Evolutionary conservation across 92 coral and sea anemone species (phyloP).

Genomic region (Virgularia gustaviana): DNA sequence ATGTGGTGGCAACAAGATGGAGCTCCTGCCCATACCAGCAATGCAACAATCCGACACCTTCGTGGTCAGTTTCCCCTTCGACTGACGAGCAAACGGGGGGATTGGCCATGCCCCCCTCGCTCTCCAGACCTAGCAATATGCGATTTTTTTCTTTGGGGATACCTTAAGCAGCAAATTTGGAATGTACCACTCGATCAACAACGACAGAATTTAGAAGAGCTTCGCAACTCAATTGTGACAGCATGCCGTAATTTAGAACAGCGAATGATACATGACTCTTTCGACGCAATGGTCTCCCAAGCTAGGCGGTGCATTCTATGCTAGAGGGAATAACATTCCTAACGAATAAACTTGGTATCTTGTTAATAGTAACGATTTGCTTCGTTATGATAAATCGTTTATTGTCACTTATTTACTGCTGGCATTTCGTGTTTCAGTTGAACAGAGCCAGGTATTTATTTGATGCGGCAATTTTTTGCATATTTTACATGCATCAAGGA

Average conservation of each 20-base stretch:
- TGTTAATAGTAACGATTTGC: too few relatives aligned
- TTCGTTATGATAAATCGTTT: too few relatives aligned
- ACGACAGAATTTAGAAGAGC: too few relatives aligned
- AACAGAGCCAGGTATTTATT: too few relatives aligned
- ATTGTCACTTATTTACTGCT: too few relatives aligned
- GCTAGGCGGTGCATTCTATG: background rate
- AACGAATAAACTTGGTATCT: background rate
- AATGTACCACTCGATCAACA: background rate
- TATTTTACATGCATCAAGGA: too few relatives aligned
- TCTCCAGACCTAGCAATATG: background rate
- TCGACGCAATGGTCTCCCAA: background rate
- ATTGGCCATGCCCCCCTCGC: background rate
- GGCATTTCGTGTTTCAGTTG: too few relatives aligned
- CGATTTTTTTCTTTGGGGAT: too few relatives aligned
- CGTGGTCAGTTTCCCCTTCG: background rate
- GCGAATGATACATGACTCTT: background rate
- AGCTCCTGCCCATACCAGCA: background rate
- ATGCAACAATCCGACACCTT: background rate
- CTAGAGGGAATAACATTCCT: background rate
- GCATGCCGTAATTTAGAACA: conserved; percentile 2
- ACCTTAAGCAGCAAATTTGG: background rate
- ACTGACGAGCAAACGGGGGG: background rate
- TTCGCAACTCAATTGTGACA: background rate
- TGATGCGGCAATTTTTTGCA: too few relatives aligned
- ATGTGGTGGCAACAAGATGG: background rate